Percentiles rank a stretch among this genome's conserved stretches.
Conservation (phyloP, 1,140 invertebrate species). For the Pogonognathellus flavescens region DNA sequence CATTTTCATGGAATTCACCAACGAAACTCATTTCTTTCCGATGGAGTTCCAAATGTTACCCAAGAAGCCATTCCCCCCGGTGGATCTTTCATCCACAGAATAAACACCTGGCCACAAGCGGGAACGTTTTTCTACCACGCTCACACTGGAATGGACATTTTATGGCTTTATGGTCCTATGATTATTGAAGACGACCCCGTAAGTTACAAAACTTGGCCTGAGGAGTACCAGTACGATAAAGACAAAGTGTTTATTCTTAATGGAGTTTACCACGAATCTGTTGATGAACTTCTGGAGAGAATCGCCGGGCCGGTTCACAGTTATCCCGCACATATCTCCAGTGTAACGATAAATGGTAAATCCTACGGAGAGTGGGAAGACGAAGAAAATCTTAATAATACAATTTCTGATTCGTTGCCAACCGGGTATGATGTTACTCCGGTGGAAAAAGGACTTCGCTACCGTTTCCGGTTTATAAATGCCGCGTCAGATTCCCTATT, state of each 20-base stretch:
- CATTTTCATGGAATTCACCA: constrained; percentile 58
- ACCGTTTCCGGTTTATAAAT: constrained; percentile 59
- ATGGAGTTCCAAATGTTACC: constrained; percentile 58
- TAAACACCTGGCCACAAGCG: constrained; percentile 50
- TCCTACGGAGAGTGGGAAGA: constrained; percentile 56
- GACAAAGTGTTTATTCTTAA: constrained; percentile 53
- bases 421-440: constrained; percentile 50
- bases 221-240: constrained; percentile 48
- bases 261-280: constrained; percentile 54
- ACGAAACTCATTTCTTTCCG: constrained; percentile 12
- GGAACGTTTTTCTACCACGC: constrained; percentile 64
- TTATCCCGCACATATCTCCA: constrained; percentile 26
- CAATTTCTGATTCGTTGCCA: background rate
- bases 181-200: constrained; percentile 57
- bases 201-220: constrained; percentile 4
- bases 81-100: constrained; percentile 55
- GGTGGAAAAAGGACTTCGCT: constrained; percentile 34
- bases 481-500: constrained; percentile 46
- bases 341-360: constrained; percentile 59
- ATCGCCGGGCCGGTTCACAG: constrained; percentile 6
- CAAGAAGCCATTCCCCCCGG: constrained; percentile 55
- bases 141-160: constrained; percentile 56
- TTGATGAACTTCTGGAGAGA: constrained; percentile 5
- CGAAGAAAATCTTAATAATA: background rate
- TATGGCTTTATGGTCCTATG: constrained; percentile 55